A percentile compares a stretch with the other conserved stretches of the same genome.
Conservation (phyloP, 2,113 vertebrate species). For the Gambusia holbrooki region DNA sequence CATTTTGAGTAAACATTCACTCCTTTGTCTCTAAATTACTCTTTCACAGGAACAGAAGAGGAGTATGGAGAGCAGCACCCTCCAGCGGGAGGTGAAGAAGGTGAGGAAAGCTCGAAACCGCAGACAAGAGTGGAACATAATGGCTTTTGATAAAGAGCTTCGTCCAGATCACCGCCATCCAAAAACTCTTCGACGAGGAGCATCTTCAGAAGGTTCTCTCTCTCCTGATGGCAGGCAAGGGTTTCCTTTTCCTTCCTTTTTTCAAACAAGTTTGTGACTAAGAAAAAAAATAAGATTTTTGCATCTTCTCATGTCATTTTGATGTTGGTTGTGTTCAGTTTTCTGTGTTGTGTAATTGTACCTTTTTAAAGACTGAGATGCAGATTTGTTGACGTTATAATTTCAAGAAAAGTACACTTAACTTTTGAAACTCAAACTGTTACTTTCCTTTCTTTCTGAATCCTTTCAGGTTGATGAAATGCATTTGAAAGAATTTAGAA, state of each 20-base stretch:
- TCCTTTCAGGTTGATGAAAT: background rate
- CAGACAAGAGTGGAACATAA: constrained; percentile 96
- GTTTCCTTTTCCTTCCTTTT: background rate
- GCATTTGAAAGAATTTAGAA: background rate
- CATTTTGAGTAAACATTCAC: background rate
- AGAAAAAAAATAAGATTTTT: background rate
- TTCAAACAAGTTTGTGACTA: background rate
- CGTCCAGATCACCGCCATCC: constrained; percentile 90
- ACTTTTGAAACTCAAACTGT: too few species aligned
- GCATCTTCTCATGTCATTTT: background rate
- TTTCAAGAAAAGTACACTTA: background rate
- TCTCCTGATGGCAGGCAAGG: constrained; percentile 93
- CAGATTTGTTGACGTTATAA: background rate
- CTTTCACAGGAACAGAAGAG: constrained; percentile 90
- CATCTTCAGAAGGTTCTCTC: constrained; percentile 91
- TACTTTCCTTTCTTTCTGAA: too few species aligned
- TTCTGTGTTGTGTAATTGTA: background rate
- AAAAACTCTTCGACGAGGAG: constrained; percentile 86
- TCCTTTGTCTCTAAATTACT: background rate
- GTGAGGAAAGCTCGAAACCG: constrained; percentile 96
- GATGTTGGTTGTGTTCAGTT: background rate
- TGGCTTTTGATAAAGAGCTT: constrained; percentile 96
- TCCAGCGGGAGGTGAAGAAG: constrained; percentile 93
- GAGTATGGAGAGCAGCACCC: constrained; percentile 87
- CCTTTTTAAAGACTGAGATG: background rate